Conservation (phyloP, 2,113 vertebrate species). For the Rhinopomastus cyanomelas region DNA sequence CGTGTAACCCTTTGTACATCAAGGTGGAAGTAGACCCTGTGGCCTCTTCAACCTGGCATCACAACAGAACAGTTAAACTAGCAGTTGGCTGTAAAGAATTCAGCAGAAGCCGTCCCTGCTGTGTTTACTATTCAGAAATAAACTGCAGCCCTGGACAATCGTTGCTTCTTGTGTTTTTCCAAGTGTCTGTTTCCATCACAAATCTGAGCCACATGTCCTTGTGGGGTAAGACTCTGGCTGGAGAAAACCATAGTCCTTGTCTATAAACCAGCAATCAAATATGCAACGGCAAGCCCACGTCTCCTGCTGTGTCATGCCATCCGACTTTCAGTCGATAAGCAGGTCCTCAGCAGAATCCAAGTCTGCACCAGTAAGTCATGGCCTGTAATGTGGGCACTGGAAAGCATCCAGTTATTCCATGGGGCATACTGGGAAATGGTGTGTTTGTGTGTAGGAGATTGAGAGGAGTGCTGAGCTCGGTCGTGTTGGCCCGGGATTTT, state of each 20-base stretch:
- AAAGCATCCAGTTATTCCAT: background rate
- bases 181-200: background rate
- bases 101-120: background rate
- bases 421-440: background rate
- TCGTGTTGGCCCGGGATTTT: background rate
- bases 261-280: background rate
- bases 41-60: background rate
- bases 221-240: background rate
- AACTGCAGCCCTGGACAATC: background rate
- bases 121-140: background rate
- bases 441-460: background rate
- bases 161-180: background rate
- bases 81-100: background rate
- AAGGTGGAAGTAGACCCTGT: background rate
- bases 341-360: slow-evolving; percentile 23
- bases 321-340: background rate
- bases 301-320: background rate
- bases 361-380: background rate
- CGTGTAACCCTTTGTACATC: background rate
- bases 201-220: background rate
- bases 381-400: background rate
- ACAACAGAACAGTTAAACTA: background rate
- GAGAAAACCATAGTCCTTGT: background rate
- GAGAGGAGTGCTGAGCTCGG: background rate
- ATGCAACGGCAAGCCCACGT: background rate